phyloP scores from a whole-genome alignment of 1,140 invertebrate species.

The Colletes latitarsis region DNA sequence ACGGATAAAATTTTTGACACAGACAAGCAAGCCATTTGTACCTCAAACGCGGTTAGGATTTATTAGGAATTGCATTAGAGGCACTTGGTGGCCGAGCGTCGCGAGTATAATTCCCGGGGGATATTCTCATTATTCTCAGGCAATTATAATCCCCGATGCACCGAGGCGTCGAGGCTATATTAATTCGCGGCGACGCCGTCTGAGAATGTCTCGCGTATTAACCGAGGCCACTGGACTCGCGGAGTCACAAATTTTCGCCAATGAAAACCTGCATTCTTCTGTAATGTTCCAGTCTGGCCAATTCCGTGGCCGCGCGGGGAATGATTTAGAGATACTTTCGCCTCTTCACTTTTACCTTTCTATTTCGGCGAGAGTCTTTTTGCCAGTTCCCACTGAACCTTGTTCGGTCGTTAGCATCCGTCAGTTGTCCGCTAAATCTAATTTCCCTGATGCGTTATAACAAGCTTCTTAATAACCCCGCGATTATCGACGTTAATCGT shows the following conservation, averaged over 20 bases:
- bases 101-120: slow-evolving; percentile 56
- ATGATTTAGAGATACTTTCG: slow-evolving; percentile 25
- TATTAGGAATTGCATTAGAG: slow-evolving; percentile 58
- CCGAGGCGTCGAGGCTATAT: slow-evolving; percentile 61
- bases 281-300: slow-evolving; percentile 20
- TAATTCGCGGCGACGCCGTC: slow-evolving; percentile 66
- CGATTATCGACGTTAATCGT: background rate
- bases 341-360: slow-evolving; percentile 9
- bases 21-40: slow-evolving; percentile 3
- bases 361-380: slow-evolving; percentile 22
- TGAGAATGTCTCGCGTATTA: slow-evolving; percentile 65
- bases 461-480: background rate
- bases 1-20: slow-evolving; percentile 27
- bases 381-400: background rate
- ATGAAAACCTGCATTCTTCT: slow-evolving; percentile 53
- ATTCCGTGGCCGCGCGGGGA: slow-evolving; percentile 1
- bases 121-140: slow-evolving; percentile 65
- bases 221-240: slow-evolving; percentile 58
- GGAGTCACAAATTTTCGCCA: slow-evolving; percentile 54
- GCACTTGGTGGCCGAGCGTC: slow-evolving; percentile 11
- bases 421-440: background rate
- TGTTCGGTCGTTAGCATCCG: slow-evolving; percentile 16
- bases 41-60: slow-evolving; percentile 44
- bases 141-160: slow-evolving; percentile 68
- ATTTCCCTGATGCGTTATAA: slow-evolving; percentile 15